Evolutionary conservation across 2,888 invertebrate species (phyloP).

Genomic region (Macropis europaea): DNA sequence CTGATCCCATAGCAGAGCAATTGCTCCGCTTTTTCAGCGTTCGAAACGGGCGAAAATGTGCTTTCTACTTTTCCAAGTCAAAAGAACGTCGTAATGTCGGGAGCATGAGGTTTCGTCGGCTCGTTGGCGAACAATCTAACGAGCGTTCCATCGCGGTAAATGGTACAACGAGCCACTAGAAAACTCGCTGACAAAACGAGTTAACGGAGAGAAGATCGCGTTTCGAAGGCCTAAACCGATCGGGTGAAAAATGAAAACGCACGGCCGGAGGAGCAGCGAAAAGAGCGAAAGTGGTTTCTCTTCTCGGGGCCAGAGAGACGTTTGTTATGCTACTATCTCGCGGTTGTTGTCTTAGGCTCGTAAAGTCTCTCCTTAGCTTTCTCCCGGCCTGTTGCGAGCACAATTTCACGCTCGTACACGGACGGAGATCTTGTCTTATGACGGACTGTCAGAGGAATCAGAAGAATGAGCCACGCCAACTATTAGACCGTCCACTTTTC

Average conservation of each 20-base stretch:
- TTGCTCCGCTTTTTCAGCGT: too few species aligned
- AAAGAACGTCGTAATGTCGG: too few species aligned
- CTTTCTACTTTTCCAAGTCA: too few species aligned
- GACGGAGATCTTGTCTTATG: slow-evolving; percentile 36
- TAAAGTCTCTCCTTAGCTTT: slow-evolving; percentile 38
- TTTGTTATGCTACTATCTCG: slow-evolving; percentile 40
- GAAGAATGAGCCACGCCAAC: slow-evolving; percentile 25
- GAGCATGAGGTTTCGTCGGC: too few species aligned
- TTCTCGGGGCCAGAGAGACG: slow-evolving; percentile 31
- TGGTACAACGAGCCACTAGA: too few species aligned
- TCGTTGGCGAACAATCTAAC: too few species aligned
- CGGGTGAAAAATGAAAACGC: slow-evolving; percentile 50
- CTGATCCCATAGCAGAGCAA: too few species aligned
- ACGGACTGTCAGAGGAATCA: slow-evolving; percentile 28
- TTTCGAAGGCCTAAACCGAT: too few species aligned
- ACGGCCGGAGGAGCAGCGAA: slow-evolving; percentile 54
- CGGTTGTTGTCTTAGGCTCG: slow-evolving; percentile 17
- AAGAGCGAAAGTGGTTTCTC: slow-evolving; percentile 60
- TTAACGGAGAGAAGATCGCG: too few species aligned
- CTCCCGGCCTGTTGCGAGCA: slow-evolving; percentile 22
- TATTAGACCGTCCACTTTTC: slow-evolving; percentile 28
- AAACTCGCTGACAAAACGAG: too few species aligned
- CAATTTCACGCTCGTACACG: slow-evolving; percentile 28
- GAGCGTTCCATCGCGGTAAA: too few species aligned
- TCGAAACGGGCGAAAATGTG: too few species aligned